Percentiles rank a stretch among this genome's conserved stretches.
phyloP scores from a whole-genome alignment of 2,797 vertebrate genomes.

The Peromyscus eremicus region DNA sequence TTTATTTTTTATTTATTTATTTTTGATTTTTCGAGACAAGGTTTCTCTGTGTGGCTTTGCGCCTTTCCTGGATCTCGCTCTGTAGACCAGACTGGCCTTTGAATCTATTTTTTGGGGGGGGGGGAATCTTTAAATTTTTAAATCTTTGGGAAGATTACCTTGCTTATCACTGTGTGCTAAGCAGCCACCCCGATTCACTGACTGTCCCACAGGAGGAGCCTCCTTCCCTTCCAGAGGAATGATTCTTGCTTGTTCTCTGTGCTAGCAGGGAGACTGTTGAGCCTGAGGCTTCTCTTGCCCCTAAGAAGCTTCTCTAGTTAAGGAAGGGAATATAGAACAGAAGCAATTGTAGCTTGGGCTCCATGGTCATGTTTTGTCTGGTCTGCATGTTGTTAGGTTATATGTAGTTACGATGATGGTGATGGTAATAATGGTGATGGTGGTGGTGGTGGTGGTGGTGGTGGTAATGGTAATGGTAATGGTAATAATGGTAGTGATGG shows the following conservation, averaged over 20 bases:
- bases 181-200: neutral
- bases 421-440: neutral
- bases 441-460: neutral
- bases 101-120: no score
- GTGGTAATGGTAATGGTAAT: no score
- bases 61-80: no score
- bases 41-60: no score
- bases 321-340: neutral
- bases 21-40: no score
- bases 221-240: neutral
- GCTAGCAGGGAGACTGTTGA: neutral
- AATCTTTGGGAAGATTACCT: neutral
- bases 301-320: neutral
- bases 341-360: neutral
- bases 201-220: neutral
- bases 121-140: neutral
- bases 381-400: neutral
- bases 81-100: no score
- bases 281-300: neutral
- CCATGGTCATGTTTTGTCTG: neutral
- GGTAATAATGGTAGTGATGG: no score
- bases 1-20: no score
- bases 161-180: neutral
- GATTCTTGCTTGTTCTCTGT: no score
- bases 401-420: neutral